Evolutionary conservation across 2,797 vertebrate genomes (phyloP), one percentile per base, ranked within the genome.

Genomic region (Chiloscyllium punctatum): DNA sequence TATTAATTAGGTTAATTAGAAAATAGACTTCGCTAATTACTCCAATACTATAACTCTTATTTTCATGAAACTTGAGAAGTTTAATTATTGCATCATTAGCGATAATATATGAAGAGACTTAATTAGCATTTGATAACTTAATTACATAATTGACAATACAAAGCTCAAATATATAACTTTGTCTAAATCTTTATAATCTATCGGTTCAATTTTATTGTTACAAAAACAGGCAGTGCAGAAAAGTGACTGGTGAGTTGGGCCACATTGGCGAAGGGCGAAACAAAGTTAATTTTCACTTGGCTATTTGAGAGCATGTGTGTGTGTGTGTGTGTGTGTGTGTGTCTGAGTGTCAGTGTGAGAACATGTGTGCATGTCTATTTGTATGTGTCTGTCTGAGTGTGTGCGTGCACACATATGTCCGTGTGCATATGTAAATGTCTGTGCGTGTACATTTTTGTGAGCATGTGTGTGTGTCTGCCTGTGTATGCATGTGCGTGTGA

Each of bases 81-180:
- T 13, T 91, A 91, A 91, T 91, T 91, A 91, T 66, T 91, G 57
- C 88, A 62, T 27, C 30, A 91, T 91, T 91, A 91, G 62, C 4
- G 88, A 30, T 91, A 91, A 91, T n/a, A 91, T 91, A 91, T 91
- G 62, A 91, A 66, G 87, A 90, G 57, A 66, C 33, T 91, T 91
- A 91, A 91, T 91, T 91, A 91, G 27, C 88, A 91, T 23, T 2
- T 91, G 62, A 13, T 66, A 30, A n/a, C n/a, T 91, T 62, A n/a
- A 91, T 91, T 91, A 91, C 88, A 57, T n/a, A 91, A 91, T 62
- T 66, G 88, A 91, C 88, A 91, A 62, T 62, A 33, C 11, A 48
- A 42, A 21, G 8, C 18, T 48, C 37, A 48, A 48, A 48, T 48
- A 48, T 42, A 84, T 48, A 84, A 25, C 37, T 84, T 18, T 9